Evolutionary conservation across 2,888 invertebrate genomes (phyloP), one percentile per base, ranked within the genome.

Genomic region (Escarpia spicata): DNA sequence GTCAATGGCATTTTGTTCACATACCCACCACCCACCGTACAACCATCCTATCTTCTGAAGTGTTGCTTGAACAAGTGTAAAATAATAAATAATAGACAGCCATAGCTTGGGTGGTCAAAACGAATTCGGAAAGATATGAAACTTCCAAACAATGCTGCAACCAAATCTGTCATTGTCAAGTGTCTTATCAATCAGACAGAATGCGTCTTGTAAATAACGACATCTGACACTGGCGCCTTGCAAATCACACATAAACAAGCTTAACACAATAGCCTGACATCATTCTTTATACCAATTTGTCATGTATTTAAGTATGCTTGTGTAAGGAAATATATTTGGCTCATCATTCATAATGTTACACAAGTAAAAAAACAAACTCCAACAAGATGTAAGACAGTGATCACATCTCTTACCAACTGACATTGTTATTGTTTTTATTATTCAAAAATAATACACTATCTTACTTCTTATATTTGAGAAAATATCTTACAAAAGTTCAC

Each of bases 101-200:
- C 75, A 3, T 19, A 4, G 75, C n/a, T 75, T 75, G 3, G 75
- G n/a, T n/a, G n/a, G 3, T 15, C 75, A 75, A 26, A 6, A 75
- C 3, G 26, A 75, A 26, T 75, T 75, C 26, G 2, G 6, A n/a
- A n/a, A 26, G n/a, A 75, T 75, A 75, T n/a, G n/a, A 75, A 75
- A 75, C 75, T 75, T 75, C 26, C 75, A 75, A 75, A 75, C 75
- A 75, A 75, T 75, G 75, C 75, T 75, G 75, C 75, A 75, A 75
- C 75, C 75, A 75, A 26, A 75, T 75, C 19, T 75, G 75, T 26
- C 26, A 52, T 52, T 26, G 75, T 75, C 75, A 75, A 75, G 75
- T 75, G 75, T 26, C 75, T 75, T 75, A 75, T 75, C 75, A 75
- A 75, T 75, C 75, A 75, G 75, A 75, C 75, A 26, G 75, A 75